These are phyloP conservation scores for Hemistola chrysoprasaria DNA, from an alignment of 2,888 invertebrate species.

Conservation along the genomic window DNA sequence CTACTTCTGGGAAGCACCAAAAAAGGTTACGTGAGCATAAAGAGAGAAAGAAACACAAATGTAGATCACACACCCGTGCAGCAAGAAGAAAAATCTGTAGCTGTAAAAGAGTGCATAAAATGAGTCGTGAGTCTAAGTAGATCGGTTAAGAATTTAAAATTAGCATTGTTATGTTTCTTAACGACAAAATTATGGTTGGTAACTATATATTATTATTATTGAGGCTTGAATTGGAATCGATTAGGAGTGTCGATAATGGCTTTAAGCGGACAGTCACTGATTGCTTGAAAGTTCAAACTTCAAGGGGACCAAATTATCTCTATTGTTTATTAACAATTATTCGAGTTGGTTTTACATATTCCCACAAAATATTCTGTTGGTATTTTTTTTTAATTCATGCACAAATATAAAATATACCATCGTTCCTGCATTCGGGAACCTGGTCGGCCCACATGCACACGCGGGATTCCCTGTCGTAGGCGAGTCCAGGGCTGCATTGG, in stretches of 20 bases:
- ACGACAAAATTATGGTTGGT: conserved; percentile 5
- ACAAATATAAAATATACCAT: conserved; percentile 87
- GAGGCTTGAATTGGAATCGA: conserved; percentile 17
- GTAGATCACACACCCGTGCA: conserved; percentile 36
- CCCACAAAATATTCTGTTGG: too few species aligned
- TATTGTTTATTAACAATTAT: conserved; percentile 1
- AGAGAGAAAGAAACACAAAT: conserved; percentile 54
- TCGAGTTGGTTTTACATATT: not conserved
- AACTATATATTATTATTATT: conserved; percentile 14
- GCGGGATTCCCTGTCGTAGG: conserved; percentile 95
- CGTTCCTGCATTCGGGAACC: conserved; percentile 94
- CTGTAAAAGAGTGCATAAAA: conserved; percentile 30
- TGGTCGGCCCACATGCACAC: conserved; percentile 99
- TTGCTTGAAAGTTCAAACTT: conserved; percentile 25
- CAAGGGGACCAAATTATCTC: conserved; percentile 23
- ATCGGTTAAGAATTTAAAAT: conserved; percentile 4
- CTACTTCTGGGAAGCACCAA: conserved; percentile 88
- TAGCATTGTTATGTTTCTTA: conserved; percentile 4
- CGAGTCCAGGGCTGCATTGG: conserved; percentile 96
- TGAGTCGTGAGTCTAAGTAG: conserved; percentile 14
- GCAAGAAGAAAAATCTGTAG: conserved; percentile 38
- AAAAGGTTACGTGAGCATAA: conserved; percentile 59
- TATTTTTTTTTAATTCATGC: too few species aligned
- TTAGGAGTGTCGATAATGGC: conserved; percentile 16
- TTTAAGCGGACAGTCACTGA: conserved; percentile 12